Percentiles rank a stretch among this genome's conserved stretches.
phyloP scores from a whole-genome alignment of 2,113 vertebrate species.

The Steatornis caripensis region DNA sequence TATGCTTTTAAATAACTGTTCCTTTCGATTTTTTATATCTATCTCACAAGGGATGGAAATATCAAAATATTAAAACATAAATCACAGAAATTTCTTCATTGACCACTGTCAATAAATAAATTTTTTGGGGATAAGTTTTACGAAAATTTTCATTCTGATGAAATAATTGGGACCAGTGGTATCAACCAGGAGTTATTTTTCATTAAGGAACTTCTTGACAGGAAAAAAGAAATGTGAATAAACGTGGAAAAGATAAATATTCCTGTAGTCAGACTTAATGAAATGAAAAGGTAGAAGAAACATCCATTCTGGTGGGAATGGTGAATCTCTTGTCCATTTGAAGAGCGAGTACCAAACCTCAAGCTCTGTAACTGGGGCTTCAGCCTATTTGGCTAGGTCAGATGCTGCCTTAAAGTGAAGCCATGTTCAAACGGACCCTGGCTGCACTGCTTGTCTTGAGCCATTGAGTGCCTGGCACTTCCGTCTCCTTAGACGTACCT shows the following conservation, averaged over 20 bases:
- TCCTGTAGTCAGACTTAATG: not conserved
- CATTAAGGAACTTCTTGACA: not conserved
- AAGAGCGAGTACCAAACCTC: not conserved
- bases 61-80: not conserved
- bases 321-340: not conserved
- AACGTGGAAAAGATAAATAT: not conserved
- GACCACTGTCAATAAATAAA: not conserved
- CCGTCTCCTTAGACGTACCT: rapidly evolving
- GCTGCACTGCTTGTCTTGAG: rapidly evolving
- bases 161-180: not conserved
- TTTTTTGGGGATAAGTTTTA: not conserved
- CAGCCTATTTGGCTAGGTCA: not conserved
- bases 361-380: not conserved
- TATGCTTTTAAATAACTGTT: not conserved
- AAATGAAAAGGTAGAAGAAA: not conserved
- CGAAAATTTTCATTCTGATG: not conserved
- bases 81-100: not conserved
- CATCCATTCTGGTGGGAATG: not conserved
- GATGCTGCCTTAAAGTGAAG: rapidly evolving
- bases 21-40: not conserved
- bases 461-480: not conserved
- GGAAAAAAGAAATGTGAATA: not conserved
- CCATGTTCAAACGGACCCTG: not conserved
- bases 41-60: not conserved
- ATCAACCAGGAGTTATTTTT: not conserved